phyloP scores from a whole-genome alignment of 1,140 invertebrate species.

The Sipha flava region DNA sequence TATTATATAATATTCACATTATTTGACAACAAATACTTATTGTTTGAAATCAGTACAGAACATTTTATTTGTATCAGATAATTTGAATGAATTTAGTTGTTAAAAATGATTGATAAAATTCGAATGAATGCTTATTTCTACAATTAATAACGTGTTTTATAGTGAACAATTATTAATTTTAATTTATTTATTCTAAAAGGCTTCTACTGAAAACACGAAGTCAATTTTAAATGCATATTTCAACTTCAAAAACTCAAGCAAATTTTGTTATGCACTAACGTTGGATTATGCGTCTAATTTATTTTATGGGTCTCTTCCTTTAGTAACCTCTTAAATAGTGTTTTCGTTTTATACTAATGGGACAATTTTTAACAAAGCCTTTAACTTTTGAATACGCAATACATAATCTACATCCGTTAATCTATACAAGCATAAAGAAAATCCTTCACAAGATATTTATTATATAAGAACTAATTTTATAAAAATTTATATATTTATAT shows the following conservation, averaged over 20 bases:
- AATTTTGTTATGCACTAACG: neutral
- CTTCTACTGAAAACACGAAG: neutral
- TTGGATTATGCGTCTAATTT: neutral
- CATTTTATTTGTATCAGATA: too few species aligned
- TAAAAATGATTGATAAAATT: too few species aligned
- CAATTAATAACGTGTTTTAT: too few species aligned
- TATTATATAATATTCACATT: too few species aligned
- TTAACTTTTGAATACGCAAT: neutral
- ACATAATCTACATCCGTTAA: neutral
- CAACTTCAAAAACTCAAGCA: neutral
- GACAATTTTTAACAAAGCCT: conserved; percentile 2
- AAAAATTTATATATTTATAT: too few species aligned
- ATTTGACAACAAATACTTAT: too few species aligned
- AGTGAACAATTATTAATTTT: too few species aligned
- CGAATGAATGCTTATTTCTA: too few species aligned
- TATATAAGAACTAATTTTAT: too few species aligned
- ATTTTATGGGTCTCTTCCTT: conserved; percentile 21
- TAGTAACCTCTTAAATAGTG: neutral
- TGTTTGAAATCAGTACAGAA: too few species aligned
- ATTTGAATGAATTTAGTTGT: too few species aligned
- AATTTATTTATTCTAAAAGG: neutral
- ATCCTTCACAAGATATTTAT: neutral
- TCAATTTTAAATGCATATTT: neutral
- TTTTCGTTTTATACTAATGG: neutral
- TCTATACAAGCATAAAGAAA: neutral